Conservation (phyloP, 1,140 invertebrate species). For the Neodiprion pinetum region DNA sequence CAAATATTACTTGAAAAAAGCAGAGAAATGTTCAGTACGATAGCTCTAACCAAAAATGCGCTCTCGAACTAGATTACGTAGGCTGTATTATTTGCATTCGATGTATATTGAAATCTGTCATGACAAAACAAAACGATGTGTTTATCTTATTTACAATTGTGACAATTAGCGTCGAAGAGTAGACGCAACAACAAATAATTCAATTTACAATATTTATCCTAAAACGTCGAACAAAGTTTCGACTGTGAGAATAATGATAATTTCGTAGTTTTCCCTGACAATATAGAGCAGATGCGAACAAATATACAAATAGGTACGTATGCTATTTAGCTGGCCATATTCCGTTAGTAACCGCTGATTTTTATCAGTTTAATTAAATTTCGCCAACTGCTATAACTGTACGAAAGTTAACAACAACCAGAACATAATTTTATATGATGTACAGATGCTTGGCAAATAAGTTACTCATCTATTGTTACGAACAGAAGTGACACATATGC, state of each 20-base stretch:
- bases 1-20: too few species aligned
- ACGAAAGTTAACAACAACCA: too few species aligned
- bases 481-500: background rate
- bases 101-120: constrained; percentile 11
- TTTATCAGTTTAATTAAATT: background rate
- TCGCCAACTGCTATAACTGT: background rate
- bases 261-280: background rate
- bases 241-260: background rate
- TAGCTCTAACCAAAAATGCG: background rate
- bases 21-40: too few species aligned
- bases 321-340: background rate
- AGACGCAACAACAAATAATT: background rate
- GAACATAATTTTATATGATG: too few species aligned
- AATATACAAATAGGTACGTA: background rate
- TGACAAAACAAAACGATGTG: background rate
- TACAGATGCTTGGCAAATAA: too few species aligned
- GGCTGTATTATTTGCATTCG: background rate
- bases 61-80: background rate
- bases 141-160: background rate
- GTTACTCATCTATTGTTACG: background rate
- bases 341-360: background rate
- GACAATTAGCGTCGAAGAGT: background rate
- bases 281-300: background rate
- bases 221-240: background rate
- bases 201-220: constrained; percentile 3